Evolutionary conservation across 2,113 vertebrate genomes (phyloP).

Genomic region (Crotophaga sulcirostris): DNA sequence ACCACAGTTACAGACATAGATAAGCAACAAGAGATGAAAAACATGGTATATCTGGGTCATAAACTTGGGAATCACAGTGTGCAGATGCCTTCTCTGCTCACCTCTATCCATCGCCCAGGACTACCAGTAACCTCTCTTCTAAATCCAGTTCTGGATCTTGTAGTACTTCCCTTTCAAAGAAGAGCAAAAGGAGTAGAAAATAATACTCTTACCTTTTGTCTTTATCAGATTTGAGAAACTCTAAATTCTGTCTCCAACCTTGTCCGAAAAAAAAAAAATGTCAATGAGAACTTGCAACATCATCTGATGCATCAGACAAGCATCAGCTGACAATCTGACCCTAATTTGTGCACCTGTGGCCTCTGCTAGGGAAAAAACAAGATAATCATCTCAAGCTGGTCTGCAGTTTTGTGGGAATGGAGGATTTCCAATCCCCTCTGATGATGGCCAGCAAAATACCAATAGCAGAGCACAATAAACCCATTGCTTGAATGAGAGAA

Average conservation of each 20-base stretch:
- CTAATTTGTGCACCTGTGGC: not conserved
- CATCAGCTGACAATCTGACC: not conserved
- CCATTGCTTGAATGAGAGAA: not conserved
- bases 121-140: not conserved
- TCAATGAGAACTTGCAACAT: not conserved
- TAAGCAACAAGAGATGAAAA: not conserved
- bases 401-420: not conserved
- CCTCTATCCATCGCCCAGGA: not conserved
- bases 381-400: not conserved
- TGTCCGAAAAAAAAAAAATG: not conserved
- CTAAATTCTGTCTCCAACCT: not conserved
- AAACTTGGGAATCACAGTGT: not conserved
- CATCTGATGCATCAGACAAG: not conserved
- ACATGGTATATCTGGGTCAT: not conserved
- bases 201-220: not conserved
- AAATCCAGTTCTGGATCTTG: not conserved
- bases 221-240: not conserved
- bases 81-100: not conserved
- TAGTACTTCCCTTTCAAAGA: not conserved
- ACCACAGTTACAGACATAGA: accelerated
- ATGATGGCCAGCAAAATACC: not conserved
- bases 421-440: not conserved
- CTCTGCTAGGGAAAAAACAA: not conserved
- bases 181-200: not conserved
- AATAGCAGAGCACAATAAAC: not conserved